Evolutionary conservation across 92 coral and sea anemone genomes (phyloP), one percentile per base, ranked within the genome.

Genomic region (Zoanthus sociatus): DNA sequence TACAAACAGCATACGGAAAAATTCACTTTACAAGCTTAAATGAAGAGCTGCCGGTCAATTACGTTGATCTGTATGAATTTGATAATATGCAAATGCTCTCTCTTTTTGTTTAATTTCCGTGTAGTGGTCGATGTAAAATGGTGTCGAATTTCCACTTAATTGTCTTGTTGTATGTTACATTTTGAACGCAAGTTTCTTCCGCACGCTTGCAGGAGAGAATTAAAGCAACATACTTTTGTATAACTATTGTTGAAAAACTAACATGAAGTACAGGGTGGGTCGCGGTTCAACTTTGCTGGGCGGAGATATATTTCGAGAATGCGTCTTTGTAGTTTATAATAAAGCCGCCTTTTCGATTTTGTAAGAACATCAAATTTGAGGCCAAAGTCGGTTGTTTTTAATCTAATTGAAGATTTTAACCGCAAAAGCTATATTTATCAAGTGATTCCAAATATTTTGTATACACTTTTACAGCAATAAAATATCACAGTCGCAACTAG

Each of bases 1-100:
- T 37, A 30, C 53, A 81, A 81, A 81, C 63, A 66, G 32, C 8
- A 16, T 1, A 47, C 85, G 47, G 74, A 81, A 81, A 42, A 64
- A 81, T 81, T 67, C 85, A 66, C 76, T 67, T 81, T 81, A 81
- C 10, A 51, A 21, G 85, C 85, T 81, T 81, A 81, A 81, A 20
- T 67, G 10, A 51, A 81, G 74, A 32, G 73, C 61, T 55, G 47
- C 46, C 20, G 63, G 73, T 31, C 47, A 81, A 66, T 66, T 66
- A 64, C 46, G 45, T 18, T 20, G 67, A 18, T 81, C 14, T 64
- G 73, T 64, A 20, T 81, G 21, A 14, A 6, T 30, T 17, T 66
- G 26, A 16, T 51, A 56, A 50, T 17, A 51, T 32, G 64, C 45
- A 26, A 32, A 31, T 5, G 63, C 61, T 0, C 1, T 13, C 20